These are phyloP conservation scores for Dicranocentrus wangi DNA, from an alignment of 2,888 invertebrate genomes.

Conservation along the genomic window DNA sequence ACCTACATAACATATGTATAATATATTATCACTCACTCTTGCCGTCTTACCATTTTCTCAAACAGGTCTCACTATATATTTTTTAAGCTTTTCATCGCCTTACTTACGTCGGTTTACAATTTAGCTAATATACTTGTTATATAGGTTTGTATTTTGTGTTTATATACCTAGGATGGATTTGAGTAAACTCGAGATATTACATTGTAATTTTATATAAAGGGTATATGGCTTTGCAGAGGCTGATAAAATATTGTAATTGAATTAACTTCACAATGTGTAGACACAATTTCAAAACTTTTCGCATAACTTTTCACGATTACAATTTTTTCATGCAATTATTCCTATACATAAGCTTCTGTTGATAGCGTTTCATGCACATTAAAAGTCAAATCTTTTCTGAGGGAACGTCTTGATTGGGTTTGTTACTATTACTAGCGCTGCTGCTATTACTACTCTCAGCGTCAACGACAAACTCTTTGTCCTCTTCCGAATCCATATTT, in stretches of 20 bases:
- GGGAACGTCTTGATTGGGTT: too few species aligned
- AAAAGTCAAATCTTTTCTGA: slow-evolving; percentile 41
- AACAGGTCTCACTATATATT: slow-evolving; percentile 11
- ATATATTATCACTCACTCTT: not conserved
- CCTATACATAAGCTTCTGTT: not conserved
- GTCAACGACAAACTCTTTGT: too few species aligned
- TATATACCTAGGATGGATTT: slow-evolving; percentile 56
- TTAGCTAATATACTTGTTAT: not conserved
- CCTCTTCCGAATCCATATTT: not conserved
- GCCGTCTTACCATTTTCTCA: not conserved
- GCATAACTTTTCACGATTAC: too few species aligned
- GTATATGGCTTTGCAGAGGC: not conserved
- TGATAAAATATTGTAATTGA: not conserved
- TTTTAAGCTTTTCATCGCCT: slow-evolving; percentile 1
- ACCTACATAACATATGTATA: not conserved
- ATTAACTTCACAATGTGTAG: not conserved
- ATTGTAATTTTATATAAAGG: slow-evolving; percentile 7
- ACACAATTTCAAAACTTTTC: slow-evolving; percentile 10
- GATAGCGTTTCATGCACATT: slow-evolving; percentile 14
- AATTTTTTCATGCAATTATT: too few species aligned
- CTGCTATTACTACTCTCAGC: too few species aligned
- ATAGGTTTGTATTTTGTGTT: too few species aligned
- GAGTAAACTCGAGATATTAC: slow-evolving; percentile 47
- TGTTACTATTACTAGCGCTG: slow-evolving; percentile 7
- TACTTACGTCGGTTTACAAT: not conserved